Evolutionary conservation across 2,113 vertebrate genomes (phyloP), one percentile per base, ranked within the genome.

Genomic region (Axis porcinus): DNA sequence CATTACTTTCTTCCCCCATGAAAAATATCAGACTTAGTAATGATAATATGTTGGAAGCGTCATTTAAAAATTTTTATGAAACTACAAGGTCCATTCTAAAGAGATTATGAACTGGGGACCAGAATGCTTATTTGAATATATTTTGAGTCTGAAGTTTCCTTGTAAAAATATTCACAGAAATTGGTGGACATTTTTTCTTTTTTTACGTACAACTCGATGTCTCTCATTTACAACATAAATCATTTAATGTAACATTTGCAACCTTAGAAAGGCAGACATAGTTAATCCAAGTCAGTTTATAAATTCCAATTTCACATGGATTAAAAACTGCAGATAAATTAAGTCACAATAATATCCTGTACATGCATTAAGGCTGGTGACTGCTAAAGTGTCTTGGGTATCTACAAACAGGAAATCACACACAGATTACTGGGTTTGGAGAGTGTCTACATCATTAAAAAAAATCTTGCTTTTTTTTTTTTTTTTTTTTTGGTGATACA

Each of bases 251-350:
- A 98, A 97, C 92, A 96, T 98, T 98, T 98, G 97, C 10, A 33
- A 98, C 97, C 93, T 98, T 97, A 98, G 97, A 96, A 97, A 98
- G 97, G 97, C 98, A 99, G 98, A 98, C 91, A 97, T 96, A 97
- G 96, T 97, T 98, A 98, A 98, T 98, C 97, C 97, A 98, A 98
- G 97, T 98, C 2, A 67, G 96, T 98, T 98, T 67, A 28, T 97
- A 98, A 99, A 99, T 98, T 98, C 98, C 98, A 97, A 91, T 99
- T 98, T 98, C 95, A 98, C 98, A 98, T 97, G 98, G 98, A 98
- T 98, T 98, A 99, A 99, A 98, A 98, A 96, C 94, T 98, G 98
- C 97, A 98, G 94, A 97, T 98, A 98, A 98, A 98, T 97, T 98
- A 98, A 98, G 92, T 97, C 96, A 98, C 96, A 97, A 98, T 98